Base-by-base conservation (phyloP, 2,113 vertebrate species). In the Pogona vitticeps region DNA sequence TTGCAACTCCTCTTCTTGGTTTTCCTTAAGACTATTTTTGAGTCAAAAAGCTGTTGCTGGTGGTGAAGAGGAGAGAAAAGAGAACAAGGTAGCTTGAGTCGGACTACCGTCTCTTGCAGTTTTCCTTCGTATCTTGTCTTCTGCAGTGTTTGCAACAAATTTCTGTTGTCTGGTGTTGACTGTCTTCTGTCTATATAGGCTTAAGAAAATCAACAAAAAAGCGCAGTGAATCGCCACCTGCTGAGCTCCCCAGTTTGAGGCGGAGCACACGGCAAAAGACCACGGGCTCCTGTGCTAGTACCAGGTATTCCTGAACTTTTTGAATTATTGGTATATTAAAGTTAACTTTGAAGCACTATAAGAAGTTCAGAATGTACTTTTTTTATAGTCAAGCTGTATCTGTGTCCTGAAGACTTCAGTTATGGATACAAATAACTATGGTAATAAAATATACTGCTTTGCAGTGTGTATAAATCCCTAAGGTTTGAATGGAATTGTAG, bases 211-310 rank as follows among this genome's bases (percentile, higher is more conserved):
- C 99, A 87, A 98, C 97, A 1, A 99, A 99, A 97, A 99, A 99
- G 95, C 98, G 98, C 95, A 99, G 99, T 96, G 99, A 99, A 97
- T 99, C 99, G 95, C 99, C 99, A 96, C 98, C 98, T 97, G 98
- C 98, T 97, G 99, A 99, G 98, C 99, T 99, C 99, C 98, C 99
- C 98, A 99, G 98, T 96, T 97, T 97, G 96, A 97, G 99, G 98
- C 97, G 98, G 98, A 99, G 98, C 98, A 99, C 99, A 98, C 98
- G 99, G 95, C 98, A 99, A 96, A 99, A 99, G 98, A 99, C 98
- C 99, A 99, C 99, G 99, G 99, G 99, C 98, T 99, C 99, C 97
- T 99, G 99, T 97, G 99, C 98, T 97, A 99, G 98, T 96, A 99
- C 99, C 96, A 99, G 99, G 98, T 99, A 97, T 84, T 65, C 61